These are phyloP conservation scores for Chionodraco myersi DNA, from an alignment of 2,113 vertebrate species.

Conservation along the genomic window DNA sequence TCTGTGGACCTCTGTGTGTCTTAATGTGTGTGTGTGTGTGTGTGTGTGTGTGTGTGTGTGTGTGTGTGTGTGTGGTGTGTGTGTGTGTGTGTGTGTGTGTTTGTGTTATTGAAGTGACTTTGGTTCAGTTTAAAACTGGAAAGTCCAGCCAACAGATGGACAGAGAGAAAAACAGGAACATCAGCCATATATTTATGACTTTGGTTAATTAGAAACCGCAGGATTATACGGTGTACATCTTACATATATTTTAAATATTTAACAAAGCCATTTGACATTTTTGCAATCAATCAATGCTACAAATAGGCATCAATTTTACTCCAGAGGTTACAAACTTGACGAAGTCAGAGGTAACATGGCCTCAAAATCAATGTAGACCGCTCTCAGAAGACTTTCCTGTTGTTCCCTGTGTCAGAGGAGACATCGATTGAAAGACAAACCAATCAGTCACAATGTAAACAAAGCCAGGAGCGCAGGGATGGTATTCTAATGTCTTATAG, in stretches of 20 bases:
- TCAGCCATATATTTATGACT: slow-evolving; percentile 46
- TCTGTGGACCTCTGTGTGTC: slow-evolving; percentile 9
- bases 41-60: no score
- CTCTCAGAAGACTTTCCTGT: slow-evolving; percentile 55
- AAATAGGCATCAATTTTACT: slow-evolving; percentile 9
- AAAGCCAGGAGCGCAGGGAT: slow-evolving; percentile 26
- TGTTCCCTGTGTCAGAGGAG: slow-evolving; percentile 50
- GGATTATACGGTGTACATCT: slow-evolving; percentile 27
- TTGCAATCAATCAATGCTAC: slow-evolving; percentile 21
- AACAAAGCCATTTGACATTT: slow-evolving; percentile 17
- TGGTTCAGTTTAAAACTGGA: slow-evolving; percentile 76
- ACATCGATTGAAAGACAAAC: slow-evolving; percentile 55
- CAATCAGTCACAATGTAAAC: slow-evolving; percentile 63
- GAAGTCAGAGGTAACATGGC: slow-evolving; percentile 51
- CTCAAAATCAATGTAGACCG: slow-evolving; percentile 52
- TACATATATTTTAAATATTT: slow-evolving; percentile 35
- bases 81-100: slow-evolving; percentile 31
- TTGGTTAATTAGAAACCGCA: slow-evolving; percentile 41
- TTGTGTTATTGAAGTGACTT: slow-evolving; percentile 81
- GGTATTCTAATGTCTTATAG: slow-evolving; percentile 30
- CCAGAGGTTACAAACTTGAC: slow-evolving; percentile 43
- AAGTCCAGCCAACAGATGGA: slow-evolving; percentile 74
- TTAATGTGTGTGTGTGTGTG: background rate
- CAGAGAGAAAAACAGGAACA: slow-evolving; percentile 58
- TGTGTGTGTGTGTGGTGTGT: background rate